Conservation (phyloP, 2,888 invertebrate genomes). For the Rhagium mordax region DNA sequence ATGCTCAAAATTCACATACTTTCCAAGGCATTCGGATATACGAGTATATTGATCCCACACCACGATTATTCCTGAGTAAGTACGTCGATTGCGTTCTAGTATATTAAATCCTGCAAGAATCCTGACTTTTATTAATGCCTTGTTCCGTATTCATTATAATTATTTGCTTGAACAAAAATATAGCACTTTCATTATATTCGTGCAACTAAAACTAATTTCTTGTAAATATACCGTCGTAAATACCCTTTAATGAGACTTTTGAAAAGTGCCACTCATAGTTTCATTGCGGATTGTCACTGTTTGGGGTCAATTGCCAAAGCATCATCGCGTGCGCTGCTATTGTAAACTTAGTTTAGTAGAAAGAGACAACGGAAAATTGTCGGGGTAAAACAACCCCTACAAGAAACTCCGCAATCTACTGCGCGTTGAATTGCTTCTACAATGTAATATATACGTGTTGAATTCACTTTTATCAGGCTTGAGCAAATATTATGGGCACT, state of each 20-base stretch:
- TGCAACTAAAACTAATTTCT: too few relatives aligned
- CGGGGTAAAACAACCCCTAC: constrained; percentile 12
- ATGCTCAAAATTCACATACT: too few relatives aligned
- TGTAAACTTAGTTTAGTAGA: constrained; percentile 14
- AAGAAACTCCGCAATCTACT: not conserved
- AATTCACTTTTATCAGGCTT: constrained; percentile 16
- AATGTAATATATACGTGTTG: constrained; percentile 20
- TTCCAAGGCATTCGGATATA: too few relatives aligned
- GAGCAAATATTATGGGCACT: constrained; percentile 14
- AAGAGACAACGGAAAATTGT: constrained; percentile 21
- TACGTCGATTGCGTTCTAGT: too few relatives aligned
- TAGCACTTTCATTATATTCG: too few relatives aligned
- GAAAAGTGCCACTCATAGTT: not conserved
- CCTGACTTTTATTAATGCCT: too few relatives aligned
- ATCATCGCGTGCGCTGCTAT: not conserved
- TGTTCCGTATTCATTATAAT: too few relatives aligned
- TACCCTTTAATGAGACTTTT: not conserved
- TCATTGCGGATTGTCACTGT: not conserved
- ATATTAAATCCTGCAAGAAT: too few relatives aligned
- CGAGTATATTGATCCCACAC: too few relatives aligned
- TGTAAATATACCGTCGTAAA: not conserved
- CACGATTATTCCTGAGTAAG: too few relatives aligned
- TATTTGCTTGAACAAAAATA: too few relatives aligned
- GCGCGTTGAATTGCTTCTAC: constrained; percentile 12
- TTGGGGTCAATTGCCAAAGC: not conserved